These are phyloP conservation scores for Dipus sagitta DNA, from an alignment of 2,797 vertebrate species.

Conservation along the genomic window DNA sequence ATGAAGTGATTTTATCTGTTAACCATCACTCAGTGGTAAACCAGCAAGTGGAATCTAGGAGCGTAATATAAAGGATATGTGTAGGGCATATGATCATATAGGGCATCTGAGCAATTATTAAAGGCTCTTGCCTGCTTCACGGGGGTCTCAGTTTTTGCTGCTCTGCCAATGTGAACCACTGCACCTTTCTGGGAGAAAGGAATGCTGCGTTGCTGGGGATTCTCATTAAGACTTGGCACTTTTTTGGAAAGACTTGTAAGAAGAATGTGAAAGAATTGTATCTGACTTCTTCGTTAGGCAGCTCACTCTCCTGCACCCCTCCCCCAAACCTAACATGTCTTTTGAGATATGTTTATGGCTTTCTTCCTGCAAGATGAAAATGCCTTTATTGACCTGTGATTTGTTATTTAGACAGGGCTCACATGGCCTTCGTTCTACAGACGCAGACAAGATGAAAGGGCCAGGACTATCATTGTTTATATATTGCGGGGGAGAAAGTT, in stretches of 20 bases:
- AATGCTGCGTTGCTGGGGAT: slow-evolving; percentile 63
- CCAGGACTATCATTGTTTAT: neutral
- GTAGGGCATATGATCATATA: neutral
- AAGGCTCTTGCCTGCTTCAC: neutral
- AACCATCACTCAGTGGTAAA: slow-evolving; percentile 30
- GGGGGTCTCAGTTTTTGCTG: neutral
- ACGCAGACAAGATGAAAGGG: slow-evolving; percentile 31
- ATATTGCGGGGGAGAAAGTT: neutral
- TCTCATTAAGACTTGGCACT: slow-evolving; percentile 76
- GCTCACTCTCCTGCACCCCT: neutral
- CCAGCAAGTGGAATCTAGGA: slow-evolving; percentile 23
- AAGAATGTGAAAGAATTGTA: slow-evolving; percentile 67
- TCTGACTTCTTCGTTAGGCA: slow-evolving; percentile 30
- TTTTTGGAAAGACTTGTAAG: slow-evolving; percentile 80
- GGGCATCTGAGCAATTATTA: neutral
- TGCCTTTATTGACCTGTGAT: slow-evolving; percentile 28
- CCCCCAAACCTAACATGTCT: slow-evolving; percentile 51
- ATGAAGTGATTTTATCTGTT: slow-evolving; percentile 40
- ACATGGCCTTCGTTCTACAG: neutral
- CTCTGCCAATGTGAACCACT: neutral
- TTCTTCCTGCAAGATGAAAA: slow-evolving; percentile 15
- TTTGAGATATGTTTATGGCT: slow-evolving; percentile 31
- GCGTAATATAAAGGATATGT: neutral
- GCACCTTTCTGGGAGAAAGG: slow-evolving; percentile 35
- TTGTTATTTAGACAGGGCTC: slow-evolving; percentile 64